Evolutionary conservation across 2,113 vertebrate genomes (phyloP).

Genomic region (Prionailurus viverrinus): DNA sequence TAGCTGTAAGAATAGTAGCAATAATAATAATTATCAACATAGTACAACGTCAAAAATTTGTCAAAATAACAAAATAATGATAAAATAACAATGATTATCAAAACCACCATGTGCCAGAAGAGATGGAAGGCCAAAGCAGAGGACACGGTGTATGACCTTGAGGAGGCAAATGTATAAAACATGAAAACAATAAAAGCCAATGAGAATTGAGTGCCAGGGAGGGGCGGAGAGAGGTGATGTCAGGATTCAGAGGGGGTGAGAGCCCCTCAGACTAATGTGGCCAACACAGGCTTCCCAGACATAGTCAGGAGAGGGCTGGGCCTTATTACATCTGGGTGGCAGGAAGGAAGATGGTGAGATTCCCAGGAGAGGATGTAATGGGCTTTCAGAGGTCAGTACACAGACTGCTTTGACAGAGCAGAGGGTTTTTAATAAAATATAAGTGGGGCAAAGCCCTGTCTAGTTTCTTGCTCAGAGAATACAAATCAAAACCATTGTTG

Average conservation of each 20-base stretch:
- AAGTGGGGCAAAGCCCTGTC: conserved; percentile 51
- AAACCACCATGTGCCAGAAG: neutral
- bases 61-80: neutral
- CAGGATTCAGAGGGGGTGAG: neutral
- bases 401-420: neutral
- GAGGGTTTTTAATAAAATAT: conserved; percentile 71
- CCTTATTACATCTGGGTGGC: neutral
- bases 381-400: neutral
- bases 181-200: neutral
- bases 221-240: neutral
- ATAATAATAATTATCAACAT: neutral
- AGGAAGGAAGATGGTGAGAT: neutral
- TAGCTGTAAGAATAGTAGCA: neutral
- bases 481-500: conserved; percentile 57
- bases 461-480: conserved; percentile 41
- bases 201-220: neutral
- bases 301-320: neutral
- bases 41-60: neutral
- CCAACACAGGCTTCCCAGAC: neutral
- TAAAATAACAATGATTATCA: neutral
- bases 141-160: neutral
- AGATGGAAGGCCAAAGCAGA: neutral
- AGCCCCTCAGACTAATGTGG: neutral
- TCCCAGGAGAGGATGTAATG: neutral
- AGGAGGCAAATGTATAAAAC: neutral